A percentile compares a stretch with the other conserved stretches of the same genome.
Conservation (phyloP, 2,113 vertebrate genomes). For the Genyomyrus donnyi region DNA sequence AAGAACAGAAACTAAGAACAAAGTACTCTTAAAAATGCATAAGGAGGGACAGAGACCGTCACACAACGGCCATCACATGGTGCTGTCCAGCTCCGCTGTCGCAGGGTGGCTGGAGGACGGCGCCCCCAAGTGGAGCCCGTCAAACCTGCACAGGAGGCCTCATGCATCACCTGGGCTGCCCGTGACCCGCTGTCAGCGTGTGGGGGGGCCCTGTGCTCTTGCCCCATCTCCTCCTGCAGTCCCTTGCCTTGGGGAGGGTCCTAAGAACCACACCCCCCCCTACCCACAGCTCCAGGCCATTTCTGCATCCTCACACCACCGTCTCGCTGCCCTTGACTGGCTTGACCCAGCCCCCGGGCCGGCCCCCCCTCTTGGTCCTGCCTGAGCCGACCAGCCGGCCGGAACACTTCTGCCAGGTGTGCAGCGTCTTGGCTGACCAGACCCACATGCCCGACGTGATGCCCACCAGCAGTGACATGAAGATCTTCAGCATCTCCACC, state of each 20-base stretch:
- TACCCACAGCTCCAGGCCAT: constrained; percentile 9
- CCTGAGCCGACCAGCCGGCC: constrained; percentile 76
- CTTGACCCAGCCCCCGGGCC: constrained; percentile 82
- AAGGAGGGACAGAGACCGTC: constrained; percentile 14
- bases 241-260: neutral
- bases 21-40: constrained; percentile 26
- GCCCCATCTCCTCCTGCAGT: neutral
- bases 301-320: constrained; percentile 66
- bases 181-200: neutral
- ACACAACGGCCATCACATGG: constrained; percentile 7
- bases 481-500: constrained; percentile 94
- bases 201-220: neutral
- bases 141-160: neutral
- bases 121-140: neutral
- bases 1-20: constrained; percentile 8
- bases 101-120: constrained; percentile 16
- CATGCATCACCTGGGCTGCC: neutral
- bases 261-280: neutral
- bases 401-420: constrained; percentile 94
- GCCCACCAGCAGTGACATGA: constrained; percentile 93
- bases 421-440: constrained; percentile 97
- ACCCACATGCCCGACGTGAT: constrained; percentile 99
- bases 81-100: constrained; percentile 27
- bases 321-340: constrained; percentile 90
- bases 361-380: constrained; percentile 75